Conservation (phyloP, 1,140 invertebrate genomes). For the Arctopsyche grandis region DNA sequence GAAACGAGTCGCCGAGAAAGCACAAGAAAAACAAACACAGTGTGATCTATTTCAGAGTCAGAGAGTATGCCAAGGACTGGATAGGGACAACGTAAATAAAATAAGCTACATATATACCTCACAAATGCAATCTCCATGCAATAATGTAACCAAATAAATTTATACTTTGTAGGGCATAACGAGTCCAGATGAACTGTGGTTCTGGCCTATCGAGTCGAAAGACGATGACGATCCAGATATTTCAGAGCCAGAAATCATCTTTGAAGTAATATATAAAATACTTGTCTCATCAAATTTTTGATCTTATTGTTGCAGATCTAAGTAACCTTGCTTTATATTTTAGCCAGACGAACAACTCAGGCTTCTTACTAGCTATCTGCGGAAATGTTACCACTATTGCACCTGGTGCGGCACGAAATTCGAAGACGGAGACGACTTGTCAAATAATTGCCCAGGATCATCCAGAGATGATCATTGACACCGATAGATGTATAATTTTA, state of each 20-base stretch:
- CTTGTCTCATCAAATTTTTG: constrained; percentile 12
- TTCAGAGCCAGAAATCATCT: constrained; percentile 43
- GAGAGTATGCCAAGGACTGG: constrained; percentile 79
- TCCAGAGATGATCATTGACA: constrained; percentile 72
- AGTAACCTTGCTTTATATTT: too few species aligned
- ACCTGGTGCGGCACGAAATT: constrained; percentile 81
- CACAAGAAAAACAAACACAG: constrained; percentile 66
- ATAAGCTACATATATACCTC: constrained; percentile 42
- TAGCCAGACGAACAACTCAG: constrained; percentile 69
- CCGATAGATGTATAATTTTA: too few species aligned
- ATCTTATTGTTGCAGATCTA: too few species aligned
- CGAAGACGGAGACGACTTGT: constrained; percentile 71
- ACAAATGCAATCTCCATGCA: background rate
- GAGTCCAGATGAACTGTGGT: constrained; percentile 72
- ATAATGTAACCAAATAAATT: constrained; percentile 35
- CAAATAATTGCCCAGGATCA: constrained; percentile 74
- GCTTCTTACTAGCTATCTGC: constrained; percentile 74
- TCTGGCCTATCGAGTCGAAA: constrained; percentile 69
- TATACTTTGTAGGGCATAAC: constrained; percentile 54
- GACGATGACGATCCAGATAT: constrained; percentile 50
- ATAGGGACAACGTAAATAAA: constrained; percentile 65
- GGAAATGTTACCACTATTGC: constrained; percentile 78
- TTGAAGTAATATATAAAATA: constrained; percentile 56
- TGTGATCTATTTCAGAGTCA: constrained; percentile 77
- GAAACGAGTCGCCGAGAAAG: constrained; percentile 68